Base-by-base conservation (phyloP, 2,797 vertebrate genomes). In the Premnoplex brunnescens region DNA sequence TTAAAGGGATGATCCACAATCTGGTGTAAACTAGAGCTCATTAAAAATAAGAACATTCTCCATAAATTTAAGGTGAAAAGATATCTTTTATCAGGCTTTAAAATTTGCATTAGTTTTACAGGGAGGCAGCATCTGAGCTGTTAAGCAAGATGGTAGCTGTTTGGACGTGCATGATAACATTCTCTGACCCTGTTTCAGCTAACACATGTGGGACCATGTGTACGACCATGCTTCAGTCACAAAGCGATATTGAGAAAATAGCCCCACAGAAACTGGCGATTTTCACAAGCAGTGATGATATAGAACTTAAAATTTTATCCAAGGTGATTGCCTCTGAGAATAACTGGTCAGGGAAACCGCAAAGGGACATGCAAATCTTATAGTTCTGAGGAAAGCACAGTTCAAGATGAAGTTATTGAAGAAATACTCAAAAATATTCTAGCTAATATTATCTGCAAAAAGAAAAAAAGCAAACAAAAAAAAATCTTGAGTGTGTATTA, bases 11-110 rank as follows among this genome's bases (percentile, higher is more conserved):
- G 83, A 90, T 90, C 80, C 88, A 93, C 95, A 97, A 91, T 96
- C 95, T 97, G 96, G 83, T 95, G 83, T 94, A 95, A 95, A 95
- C 80, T 87, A 87, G 67, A 82, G 92, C 95, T 97, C 95, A 95
- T 97, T 97, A 96, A 96, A 94, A 93, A 91, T 93, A 95, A 95
- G 85, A 96, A 82, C 80, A 90, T 95, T 95, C 44, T 85, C 67
- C 58, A 89, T 87, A 95, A 95, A 88, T 90, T 88, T 95, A 94
- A 91, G 88, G 94, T 97, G 93, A 96, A 96, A 96, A 95, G 14
- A 85, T 76, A 88, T 88, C 71, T 91, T 95, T 95, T 97, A 95
- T 96, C 93, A 90, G 80, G 86, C 91, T 94, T 91, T 86, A 81
- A 90, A 95, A 97, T 97, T 96, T 95, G 88, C 95, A 95, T 97